Conservation (phyloP, 2,888 invertebrate species). For the Trisateles emortualis region DNA sequence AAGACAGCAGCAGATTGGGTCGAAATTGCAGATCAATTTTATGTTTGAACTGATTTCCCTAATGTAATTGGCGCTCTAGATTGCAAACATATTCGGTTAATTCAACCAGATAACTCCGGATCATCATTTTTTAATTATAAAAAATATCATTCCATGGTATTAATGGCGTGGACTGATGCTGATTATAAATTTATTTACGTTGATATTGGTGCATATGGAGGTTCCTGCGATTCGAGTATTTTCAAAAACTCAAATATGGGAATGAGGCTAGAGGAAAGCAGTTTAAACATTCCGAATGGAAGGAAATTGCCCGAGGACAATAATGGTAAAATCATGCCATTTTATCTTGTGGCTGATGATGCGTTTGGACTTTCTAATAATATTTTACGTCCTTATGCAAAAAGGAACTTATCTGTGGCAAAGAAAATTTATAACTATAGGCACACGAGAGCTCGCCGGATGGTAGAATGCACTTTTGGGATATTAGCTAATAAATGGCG, state of each 20-base stretch:
- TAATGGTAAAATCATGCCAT: conserved; percentile 45
- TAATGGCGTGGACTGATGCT: conserved; percentile 40
- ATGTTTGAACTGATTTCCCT: conserved; percentile 54
- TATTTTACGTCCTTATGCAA: conserved; percentile 39
- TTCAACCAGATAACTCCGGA: conserved; percentile 39
- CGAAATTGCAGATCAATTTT: no score
- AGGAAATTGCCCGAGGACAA: conserved; percentile 44
- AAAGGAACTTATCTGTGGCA: no score
- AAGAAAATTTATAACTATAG: not conserved
- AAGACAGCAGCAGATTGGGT: no score
- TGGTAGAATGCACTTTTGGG: not conserved
- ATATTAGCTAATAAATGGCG: no score
- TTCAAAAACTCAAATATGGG: conserved; percentile 49
- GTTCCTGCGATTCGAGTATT: conserved; percentile 37
- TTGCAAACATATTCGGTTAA: conserved; percentile 49
- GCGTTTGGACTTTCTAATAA: conserved; percentile 50
- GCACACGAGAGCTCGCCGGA: not conserved
- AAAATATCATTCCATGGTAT: conserved; percentile 37
- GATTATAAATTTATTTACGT: conserved; percentile 40
- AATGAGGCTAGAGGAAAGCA: no score
- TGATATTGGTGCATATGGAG: conserved; percentile 42
- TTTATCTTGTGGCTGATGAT: conserved; percentile 51
- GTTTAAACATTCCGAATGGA: conserved; percentile 41
- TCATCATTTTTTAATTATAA: conserved; percentile 51
- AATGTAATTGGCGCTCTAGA: conserved; percentile 54